Conservation (phyloP, 2,797 vertebrate genomes). For the Anguilla obscura region DNA sequence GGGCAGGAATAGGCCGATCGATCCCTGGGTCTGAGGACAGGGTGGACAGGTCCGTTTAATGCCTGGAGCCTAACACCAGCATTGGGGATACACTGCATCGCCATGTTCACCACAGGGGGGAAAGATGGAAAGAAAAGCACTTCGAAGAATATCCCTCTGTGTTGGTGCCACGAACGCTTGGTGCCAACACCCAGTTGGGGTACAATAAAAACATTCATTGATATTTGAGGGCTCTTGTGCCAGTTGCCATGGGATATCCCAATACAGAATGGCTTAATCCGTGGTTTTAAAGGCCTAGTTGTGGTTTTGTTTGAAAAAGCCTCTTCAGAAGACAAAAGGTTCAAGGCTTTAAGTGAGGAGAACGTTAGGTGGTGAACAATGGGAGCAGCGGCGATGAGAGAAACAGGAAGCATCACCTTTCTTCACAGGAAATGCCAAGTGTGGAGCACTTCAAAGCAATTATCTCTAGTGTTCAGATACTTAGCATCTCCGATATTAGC, state of each 20-base stretch:
- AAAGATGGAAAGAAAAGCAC: conserved; percentile 19
- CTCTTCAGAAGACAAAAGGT: conserved; percentile 23
- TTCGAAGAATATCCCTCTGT: conserved; percentile 31
- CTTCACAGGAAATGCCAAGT: neutral
- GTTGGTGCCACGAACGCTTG: neutral
- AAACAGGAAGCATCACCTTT: conserved; percentile 18
- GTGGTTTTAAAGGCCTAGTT: conserved; percentile 61
- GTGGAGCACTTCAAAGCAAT: neutral
- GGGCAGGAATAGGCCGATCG: conserved; percentile 59
- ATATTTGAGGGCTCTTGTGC: conserved; percentile 52
- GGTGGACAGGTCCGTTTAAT: neutral
- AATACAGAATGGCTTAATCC: conserved; percentile 59
- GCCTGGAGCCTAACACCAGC: neutral
- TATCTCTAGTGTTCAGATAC: neutral
- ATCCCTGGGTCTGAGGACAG: conserved; percentile 56
- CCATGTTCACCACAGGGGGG: neutral
- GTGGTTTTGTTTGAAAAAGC: conserved; percentile 64
- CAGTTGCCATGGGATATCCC: conserved; percentile 71
- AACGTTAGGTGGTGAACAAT: neutral
- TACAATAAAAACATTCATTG: conserved; percentile 33
- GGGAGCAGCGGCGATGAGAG: neutral
- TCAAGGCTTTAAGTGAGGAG: conserved; percentile 15
- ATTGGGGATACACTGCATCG: neutral
- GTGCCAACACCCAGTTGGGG: conserved; percentile 15
- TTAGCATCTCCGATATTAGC: neutral